Percentiles rank a stretch among this genome's conserved stretches.
phyloP scores from a whole-genome alignment of 2,113 vertebrate species.

The Indicator maculatus region DNA sequence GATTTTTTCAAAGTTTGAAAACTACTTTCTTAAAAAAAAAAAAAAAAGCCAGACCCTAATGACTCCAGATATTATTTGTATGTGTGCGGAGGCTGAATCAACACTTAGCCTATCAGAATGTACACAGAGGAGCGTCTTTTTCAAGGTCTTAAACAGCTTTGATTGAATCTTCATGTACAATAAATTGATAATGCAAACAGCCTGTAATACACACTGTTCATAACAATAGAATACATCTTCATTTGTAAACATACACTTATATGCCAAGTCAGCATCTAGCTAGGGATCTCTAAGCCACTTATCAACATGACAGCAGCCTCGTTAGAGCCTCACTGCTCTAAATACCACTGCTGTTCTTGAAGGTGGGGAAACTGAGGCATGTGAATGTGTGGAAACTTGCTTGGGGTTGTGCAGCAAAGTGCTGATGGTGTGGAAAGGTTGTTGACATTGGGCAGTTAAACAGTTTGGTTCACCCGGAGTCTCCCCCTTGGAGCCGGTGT shows the following conservation, averaged over 20 bases:
- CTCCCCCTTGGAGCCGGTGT: not conserved
- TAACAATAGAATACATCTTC: constrained; percentile 39
- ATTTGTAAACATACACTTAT: constrained; percentile 35
- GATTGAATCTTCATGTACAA: constrained; percentile 38
- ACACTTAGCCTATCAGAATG: constrained; percentile 57
- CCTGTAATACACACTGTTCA: constrained; percentile 24
- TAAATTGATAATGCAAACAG: constrained; percentile 56
- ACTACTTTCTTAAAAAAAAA: constrained; percentile 61
- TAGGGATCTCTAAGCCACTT: constrained; percentile 17
- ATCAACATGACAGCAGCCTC: not conserved
- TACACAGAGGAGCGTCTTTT: constrained; percentile 42
- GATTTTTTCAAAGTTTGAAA: constrained; percentile 76
- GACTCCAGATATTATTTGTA: constrained; percentile 73
- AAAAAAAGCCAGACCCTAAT: constrained; percentile 69
- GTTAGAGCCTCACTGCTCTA: not conserved
- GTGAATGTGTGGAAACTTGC: rapidly evolving
- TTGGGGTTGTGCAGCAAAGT: not conserved
- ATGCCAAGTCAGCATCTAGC: constrained; percentile 22
- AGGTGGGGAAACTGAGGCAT: not conserved
- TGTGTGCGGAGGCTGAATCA: constrained; percentile 62
- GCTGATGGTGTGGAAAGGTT: not conserved
- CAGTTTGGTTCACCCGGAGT: not conserved
- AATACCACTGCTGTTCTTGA: not conserved
- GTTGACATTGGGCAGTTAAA: not conserved
- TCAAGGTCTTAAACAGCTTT: constrained; percentile 70